Conservation (phyloP, 2,113 vertebrate genomes). For the Orthochromis malagaraziensis region DNA sequence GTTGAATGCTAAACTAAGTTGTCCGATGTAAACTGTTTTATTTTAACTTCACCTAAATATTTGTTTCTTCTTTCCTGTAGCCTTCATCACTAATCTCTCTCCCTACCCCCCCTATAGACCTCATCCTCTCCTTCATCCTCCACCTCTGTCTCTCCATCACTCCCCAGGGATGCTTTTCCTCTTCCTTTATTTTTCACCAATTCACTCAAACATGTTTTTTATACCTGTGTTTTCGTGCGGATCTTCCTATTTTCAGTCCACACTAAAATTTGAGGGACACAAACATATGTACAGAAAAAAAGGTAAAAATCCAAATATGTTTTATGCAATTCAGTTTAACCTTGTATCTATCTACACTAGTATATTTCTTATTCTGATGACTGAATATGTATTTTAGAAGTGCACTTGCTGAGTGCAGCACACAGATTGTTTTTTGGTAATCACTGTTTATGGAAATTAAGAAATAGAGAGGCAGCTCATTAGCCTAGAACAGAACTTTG, state of each 20-base stretch:
- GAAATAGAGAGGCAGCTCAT: background rate
- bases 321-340: background rate
- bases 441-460: background rate
- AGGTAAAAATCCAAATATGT: background rate
- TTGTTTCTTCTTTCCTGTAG: background rate
- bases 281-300: background rate
- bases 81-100: background rate
- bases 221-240: rapidly evolving
- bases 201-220: background rate
- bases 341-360: background rate
- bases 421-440: background rate
- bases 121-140: background rate
- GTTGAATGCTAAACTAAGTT: constrained; percentile 78
- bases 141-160: background rate
- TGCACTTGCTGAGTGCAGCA: background rate
- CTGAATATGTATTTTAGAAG: background rate
- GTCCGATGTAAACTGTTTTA: constrained; percentile 8
- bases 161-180: background rate
- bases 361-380: background rate
- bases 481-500: background rate
- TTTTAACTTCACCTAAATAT: background rate
- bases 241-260: background rate
- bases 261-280: background rate
- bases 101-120: background rate
- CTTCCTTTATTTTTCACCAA: background rate